Conservation (phyloP, 2,113 vertebrate species). For the Hydrolagus affinis region DNA sequence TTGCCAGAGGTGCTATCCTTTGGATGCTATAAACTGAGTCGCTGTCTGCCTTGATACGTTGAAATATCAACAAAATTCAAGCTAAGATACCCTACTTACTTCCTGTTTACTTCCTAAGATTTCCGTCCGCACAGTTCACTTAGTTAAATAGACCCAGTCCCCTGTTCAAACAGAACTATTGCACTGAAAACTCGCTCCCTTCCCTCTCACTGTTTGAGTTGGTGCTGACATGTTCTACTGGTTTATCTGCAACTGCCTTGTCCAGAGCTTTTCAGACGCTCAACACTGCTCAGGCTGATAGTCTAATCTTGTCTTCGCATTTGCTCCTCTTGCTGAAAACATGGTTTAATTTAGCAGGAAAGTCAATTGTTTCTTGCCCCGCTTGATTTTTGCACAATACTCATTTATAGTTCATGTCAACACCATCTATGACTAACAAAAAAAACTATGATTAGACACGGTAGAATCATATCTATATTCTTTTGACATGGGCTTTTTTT, state of each 20-base stretch:
- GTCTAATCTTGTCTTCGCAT: neutral
- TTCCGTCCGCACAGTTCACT: too few species aligned
- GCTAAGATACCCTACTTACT: too few species aligned
- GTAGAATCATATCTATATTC: neutral
- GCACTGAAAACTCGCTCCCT: neutral
- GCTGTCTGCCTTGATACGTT: too few species aligned
- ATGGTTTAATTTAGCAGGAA: constrained; percentile 9
- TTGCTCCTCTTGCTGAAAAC: neutral
- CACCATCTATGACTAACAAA: neutral
- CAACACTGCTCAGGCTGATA: neutral
- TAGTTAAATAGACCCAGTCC: neutral
- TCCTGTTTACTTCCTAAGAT: too few species aligned
- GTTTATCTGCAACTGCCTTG: neutral
- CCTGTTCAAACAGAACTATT: neutral
- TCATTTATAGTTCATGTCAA: constrained; percentile 17
- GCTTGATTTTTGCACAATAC: neutral
- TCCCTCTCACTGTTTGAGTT: neutral
- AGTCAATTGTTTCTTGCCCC: too few species aligned
- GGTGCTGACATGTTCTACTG: neutral
- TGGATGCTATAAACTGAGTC: too few species aligned
- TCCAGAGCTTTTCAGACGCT: neutral
- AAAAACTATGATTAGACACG: neutral
- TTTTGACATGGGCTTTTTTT: neutral
- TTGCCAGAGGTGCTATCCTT: too few species aligned
- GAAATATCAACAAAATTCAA: too few species aligned